A percentile compares a stretch with the other conserved stretches of the same genome.
Evolutionary conservation across 2,797 vertebrate species (phyloP).

Genomic region (Coendou prehensilis): DNA sequence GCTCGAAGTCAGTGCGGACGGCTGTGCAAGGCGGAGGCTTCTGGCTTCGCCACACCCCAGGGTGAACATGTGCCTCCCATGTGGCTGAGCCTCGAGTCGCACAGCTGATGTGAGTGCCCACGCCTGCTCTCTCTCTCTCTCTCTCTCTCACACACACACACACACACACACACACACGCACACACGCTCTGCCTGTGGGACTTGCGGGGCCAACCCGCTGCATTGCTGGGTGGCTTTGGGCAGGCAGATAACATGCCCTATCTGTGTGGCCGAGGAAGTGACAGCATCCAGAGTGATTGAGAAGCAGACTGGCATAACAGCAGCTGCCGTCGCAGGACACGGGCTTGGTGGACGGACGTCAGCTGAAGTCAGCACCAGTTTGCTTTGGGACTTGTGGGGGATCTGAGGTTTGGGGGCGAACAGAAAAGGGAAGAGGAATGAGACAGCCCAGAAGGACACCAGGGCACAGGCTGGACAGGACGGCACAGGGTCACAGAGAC

Average conservation of each 20-base stretch:
- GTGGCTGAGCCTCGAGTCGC: background rate
- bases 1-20: background rate
- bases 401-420: background rate
- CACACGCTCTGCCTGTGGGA: background rate
- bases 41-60: too few relatives aligned
- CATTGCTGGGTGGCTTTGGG: background rate
- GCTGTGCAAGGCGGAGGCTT: too few relatives aligned
- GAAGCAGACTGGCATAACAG: background rate
- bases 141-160: too few relatives aligned
- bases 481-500: background rate
- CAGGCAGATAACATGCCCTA: background rate
- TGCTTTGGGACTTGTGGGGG: background rate
- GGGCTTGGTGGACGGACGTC: background rate
- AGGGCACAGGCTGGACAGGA: background rate
- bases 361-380: too few relatives aligned
- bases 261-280: background rate
- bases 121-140: background rate
- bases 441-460: background rate
- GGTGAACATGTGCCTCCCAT: background rate
- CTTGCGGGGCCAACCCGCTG: background rate
- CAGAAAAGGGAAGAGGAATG: background rate
- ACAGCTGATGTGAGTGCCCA: background rate
- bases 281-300: background rate
- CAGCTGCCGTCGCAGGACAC: rapidly evolving
- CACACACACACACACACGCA: too few relatives aligned